Base-by-base conservation (phyloP, 2,888 invertebrate species). In the Ischnura elegans region DNA sequence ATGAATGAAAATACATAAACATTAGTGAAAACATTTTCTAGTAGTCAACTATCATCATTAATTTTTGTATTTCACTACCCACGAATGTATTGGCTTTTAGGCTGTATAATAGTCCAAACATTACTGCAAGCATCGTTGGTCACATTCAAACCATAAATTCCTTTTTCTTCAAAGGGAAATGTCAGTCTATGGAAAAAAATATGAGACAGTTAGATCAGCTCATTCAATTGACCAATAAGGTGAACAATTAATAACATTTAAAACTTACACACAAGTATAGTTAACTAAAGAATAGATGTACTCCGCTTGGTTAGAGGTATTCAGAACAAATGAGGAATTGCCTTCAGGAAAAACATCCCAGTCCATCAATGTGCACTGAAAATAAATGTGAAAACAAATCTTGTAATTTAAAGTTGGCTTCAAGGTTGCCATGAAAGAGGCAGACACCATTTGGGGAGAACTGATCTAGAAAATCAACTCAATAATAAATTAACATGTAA, bases 131-230 rank as follows among this genome's bases (percentile, higher is more conserved):
- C 5, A 21, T 16, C 55, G 6, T 86, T 36, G 6, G 86, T 66
- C 43, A 87, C 29, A 45, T 93, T 93, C 21, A 87, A 45, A 5
- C 46, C 66, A 93, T 87, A 93, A 5, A 93, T 55, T 61, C 93
- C 93, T 10, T 87, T 51, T 25, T 86, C 93, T n/a, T 29, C 93
- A 93, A 93, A 93, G 42, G 84, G 43, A 21, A 66, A 45, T 8
- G 21, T 43, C 42, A 87, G 46, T 5, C 93, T 93, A 76, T 25
- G 45, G 61, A 87, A n/a, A n/a, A 51, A 36, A 13, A n/a, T 2
- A 36, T 0, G 76, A 61, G 25, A 21, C 19, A 2, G 2, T 76
- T 61, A 61, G 61, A 19, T 76, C 36, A 51, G 36, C 25, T 5
- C 36, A 36, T 76, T 76, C 13, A 21, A 87, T 36, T 87, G 0